Base-by-base conservation (phyloP, 2,113 vertebrate genomes). In the Lampris incognitus region DNA sequence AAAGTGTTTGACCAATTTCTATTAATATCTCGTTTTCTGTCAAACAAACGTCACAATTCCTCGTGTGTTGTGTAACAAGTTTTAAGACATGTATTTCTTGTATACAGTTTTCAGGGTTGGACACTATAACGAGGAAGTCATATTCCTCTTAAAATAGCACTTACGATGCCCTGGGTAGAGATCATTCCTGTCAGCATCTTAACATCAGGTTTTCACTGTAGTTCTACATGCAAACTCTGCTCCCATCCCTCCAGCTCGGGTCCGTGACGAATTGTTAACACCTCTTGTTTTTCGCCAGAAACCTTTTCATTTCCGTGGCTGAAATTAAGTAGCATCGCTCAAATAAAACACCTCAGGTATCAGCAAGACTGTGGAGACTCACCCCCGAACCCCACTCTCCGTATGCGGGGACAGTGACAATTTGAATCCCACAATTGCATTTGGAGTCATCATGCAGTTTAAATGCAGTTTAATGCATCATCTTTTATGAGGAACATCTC, bases 261-360 rank as follows among this genome's bases (percentile, higher is more conserved):
- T 76, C 74, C 75, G 52, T 57, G 56, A 75, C 82, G 79, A 60
- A 76, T 54, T 70, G 69, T 71, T 42, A 60, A 59, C 76, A 70
- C 64, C 73, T 90, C 83, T 73, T 41, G 69, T 84, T 79, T 64
- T 50, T 69, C 67, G 77, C 88, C 59, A 79, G 83, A 81, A 24
- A 79, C 71, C 69, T 55, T 91, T 90, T 92, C 82, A 92, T 90
- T 89, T 85, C 82, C 75, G 76, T 83, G 82, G 78, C 78, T 82
- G 68, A 87, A 91, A 90, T 89, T 72, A 91, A 93, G 85, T 90
- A 87, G 89, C 88, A 90, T 81, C 66, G 51, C 72, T 69, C 65
- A 81, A 89, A 88, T 77, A 88, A 89, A 90, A 88, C 85, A 87
- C 85, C 75, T 83, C 36, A 75, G 82, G 79, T 85, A 61, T 59